Evolutionary conservation across 2,797 vertebrate species (phyloP), one percentile per base, ranked within the genome.

Genomic region (Halcyon smyrnensis): DNA sequence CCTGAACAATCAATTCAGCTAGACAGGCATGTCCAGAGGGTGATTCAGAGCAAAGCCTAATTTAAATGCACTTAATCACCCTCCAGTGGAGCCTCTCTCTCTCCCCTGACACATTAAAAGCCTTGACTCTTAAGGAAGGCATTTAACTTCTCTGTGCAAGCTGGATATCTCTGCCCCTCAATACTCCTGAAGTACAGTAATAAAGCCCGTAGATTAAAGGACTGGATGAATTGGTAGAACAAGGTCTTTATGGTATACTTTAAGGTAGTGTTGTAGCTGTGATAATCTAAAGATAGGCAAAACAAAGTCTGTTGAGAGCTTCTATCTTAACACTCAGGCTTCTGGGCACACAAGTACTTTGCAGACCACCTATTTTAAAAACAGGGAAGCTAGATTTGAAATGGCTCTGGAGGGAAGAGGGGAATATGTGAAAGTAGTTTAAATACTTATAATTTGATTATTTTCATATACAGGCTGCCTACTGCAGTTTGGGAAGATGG

Each of bases 81-180:
- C 74, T 70, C 63, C 74, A 84, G 65, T 4, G 5, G 45, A 70
- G 80, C 51, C 60, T 25, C 36, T 39, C 54, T 68, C 87, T 77
- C 81, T 79, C 74, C 19, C 36, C 30, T 93, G 91, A 95, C 91
- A 88, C 84, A 80, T 88, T 93, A 96, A 95, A 95, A 96, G 91
- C 87, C 32, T 83, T 64, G 60, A 62, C 84, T 95, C 84, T 90
- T 76, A 94, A 82, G 74, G 57, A 75, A 85, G 25, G 69, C 69
- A 81, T 89, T 89, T 80, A 90, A 87, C 91, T 95, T 85, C 0
- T 1, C 71, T 64, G 79, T 57, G 50, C 41, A 69, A 39, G 34
- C 48, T 6, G 2, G 25, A 11, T 78, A 77, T 75, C 3, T 1
- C 43, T 77, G 81, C 24, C 51, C 37, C 53, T 76, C 15, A 12